Evolutionary conservation across 1,140 invertebrate genomes (phyloP).

Genomic region (Megalonaias nervosa): DNA sequence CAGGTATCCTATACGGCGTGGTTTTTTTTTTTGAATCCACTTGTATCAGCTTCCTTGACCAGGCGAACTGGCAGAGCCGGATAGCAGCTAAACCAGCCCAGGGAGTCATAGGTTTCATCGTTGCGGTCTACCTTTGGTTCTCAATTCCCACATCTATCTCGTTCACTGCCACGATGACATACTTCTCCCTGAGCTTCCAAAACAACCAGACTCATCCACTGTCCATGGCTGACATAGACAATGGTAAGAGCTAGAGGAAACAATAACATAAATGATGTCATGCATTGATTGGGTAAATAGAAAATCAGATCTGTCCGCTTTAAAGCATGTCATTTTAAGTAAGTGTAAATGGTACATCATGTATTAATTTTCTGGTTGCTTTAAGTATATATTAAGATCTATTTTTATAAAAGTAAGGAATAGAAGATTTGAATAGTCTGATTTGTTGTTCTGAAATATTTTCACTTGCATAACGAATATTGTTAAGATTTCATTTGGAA

Average conservation of each 20-base stretch:
- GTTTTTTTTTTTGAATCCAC: constrained; percentile 58
- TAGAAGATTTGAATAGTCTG: no score
- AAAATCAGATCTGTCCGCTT: no score
- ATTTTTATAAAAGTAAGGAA: no score
- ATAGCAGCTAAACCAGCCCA: constrained; percentile 65
- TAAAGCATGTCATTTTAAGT: no score
- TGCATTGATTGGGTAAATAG: no score
- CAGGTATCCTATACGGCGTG: constrained; percentile 59
- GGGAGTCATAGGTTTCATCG: constrained; percentile 67
- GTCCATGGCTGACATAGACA: constrained; percentile 49
- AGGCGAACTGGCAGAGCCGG: constrained; percentile 65
- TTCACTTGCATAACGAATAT: no score
- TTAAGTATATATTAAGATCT: no score
- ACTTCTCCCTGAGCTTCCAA: constrained; percentile 47
- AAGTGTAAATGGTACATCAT: no score
- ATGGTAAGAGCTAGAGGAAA: constrained; percentile 36
- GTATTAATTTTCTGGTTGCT: no score
- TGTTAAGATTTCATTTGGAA: no score
- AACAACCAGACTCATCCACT: constrained; percentile 46
- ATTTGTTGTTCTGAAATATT: no score
- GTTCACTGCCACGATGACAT: constrained; percentile 63
- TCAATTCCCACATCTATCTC: constrained; percentile 63
- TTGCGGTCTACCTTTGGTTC: constrained; percentile 69
- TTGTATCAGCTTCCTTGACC: constrained; percentile 70
- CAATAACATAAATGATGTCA: no score